phyloP scores from a whole-genome alignment of 2,797 vertebrate genomes.

The Sarcoramphus papa region DNA sequence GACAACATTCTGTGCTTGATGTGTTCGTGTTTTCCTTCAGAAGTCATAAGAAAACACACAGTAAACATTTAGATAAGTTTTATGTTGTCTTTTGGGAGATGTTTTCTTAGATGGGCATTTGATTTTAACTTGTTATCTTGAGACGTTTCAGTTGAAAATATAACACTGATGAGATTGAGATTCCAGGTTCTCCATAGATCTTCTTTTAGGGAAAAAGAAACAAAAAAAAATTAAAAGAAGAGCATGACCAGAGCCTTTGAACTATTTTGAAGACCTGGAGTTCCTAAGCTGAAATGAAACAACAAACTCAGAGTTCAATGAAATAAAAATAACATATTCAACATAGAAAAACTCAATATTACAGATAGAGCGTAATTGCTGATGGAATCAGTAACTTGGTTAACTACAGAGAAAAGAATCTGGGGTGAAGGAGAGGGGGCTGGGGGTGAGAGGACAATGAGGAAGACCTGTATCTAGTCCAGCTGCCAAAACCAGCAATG shows the following conservation, averaged over 20 bases:
- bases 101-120: background rate
- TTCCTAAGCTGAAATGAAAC: background rate
- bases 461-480: background rate
- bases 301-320: background rate
- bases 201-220: background rate
- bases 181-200: background rate
- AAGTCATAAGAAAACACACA: background rate
- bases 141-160: background rate
- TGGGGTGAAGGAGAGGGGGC: background rate
- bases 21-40: background rate
- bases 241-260: background rate
- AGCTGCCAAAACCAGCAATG: background rate
- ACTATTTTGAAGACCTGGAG: background rate
- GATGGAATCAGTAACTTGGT: background rate
- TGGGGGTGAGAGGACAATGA: background rate
- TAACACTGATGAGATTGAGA: background rate
- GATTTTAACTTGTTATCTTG: background rate
- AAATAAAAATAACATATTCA: background rate
- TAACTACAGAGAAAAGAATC: background rate
- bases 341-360: background rate
- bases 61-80: background rate
- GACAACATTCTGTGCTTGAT: background rate
- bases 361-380: background rate
- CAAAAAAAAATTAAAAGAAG: background rate
- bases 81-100: background rate